These are phyloP conservation scores for Stratiomys singularior DNA, from an alignment of 2,888 invertebrate species.

Conservation along the genomic window DNA sequence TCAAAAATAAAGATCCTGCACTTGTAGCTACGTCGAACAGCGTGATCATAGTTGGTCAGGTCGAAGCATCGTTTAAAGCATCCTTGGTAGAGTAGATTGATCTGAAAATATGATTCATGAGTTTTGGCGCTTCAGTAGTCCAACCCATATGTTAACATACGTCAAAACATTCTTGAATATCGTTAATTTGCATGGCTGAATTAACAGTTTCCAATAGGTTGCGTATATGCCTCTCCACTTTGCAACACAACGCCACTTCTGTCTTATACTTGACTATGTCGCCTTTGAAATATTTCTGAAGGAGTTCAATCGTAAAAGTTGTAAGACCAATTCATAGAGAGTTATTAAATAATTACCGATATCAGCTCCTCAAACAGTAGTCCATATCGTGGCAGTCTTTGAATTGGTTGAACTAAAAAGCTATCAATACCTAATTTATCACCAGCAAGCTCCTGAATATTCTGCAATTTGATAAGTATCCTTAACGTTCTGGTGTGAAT, in stretches of 20 bases:
- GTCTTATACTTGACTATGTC: conserved; percentile 62
- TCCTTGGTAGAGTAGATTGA: conserved; percentile 64
- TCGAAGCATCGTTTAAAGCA: conserved; percentile 64
- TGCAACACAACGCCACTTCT: conserved; percentile 63
- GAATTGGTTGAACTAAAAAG: conserved; percentile 64
- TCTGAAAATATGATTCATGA: too few species aligned
- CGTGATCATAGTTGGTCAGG: conserved; percentile 61
- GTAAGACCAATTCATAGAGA: too few species aligned
- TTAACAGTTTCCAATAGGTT: conserved; percentile 62
- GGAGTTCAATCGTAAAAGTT: too few species aligned
- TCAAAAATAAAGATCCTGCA: conserved; percentile 64
- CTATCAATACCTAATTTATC: conserved; percentile 65
- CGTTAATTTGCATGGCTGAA: conserved; percentile 64
- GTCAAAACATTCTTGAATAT: conserved; percentile 62
- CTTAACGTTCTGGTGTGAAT: not conserved
- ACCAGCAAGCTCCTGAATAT: conserved; percentile 61
- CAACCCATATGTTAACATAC: too few species aligned
- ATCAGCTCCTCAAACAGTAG: conserved; percentile 63
- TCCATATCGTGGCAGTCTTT: conserved; percentile 64
- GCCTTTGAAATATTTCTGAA: conserved; percentile 50
- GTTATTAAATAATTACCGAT: conserved; percentile 56
- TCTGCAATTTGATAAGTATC: conserved; percentile 55
- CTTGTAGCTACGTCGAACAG: conserved; percentile 60
- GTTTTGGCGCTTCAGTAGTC: too few species aligned
- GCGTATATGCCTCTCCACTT: conserved; percentile 62